Conservation (phyloP, 2,888 invertebrate genomes). For the Thelaira solivaga region DNA sequence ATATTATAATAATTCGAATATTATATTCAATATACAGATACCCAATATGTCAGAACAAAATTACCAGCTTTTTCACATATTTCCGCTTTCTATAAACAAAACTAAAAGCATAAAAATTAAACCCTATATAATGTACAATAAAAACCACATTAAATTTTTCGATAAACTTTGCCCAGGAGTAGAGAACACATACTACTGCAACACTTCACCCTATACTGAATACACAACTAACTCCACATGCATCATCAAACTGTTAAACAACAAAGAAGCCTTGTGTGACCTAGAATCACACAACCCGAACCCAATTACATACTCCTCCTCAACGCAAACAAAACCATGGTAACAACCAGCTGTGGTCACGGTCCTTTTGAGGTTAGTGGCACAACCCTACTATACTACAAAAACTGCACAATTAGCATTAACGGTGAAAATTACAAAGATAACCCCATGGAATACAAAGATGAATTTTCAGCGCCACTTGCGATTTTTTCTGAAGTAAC, state of each 20-base stretch:
- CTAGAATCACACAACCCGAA: not conserved
- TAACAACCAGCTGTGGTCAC: not conserved
- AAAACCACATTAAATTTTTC: conserved; percentile 31
- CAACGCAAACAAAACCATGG: not conserved
- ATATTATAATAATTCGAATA: conserved; percentile 5
- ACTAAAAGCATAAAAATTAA: conserved; percentile 37
- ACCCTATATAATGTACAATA: conserved; percentile 21
- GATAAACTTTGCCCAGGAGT: conserved; percentile 22
- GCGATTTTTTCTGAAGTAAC: no score
- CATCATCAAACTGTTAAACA: not conserved
- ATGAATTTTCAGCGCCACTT: not conserved
- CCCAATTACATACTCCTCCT: not conserved
- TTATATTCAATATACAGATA: conserved; percentile 53
- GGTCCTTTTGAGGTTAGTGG: not conserved
- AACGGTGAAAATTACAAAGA: not conserved
- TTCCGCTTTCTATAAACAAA: conserved; percentile 45
- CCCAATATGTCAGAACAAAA: conserved; percentile 33
- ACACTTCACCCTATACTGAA: not conserved
- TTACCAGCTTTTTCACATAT: conserved; percentile 38
- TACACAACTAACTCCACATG: conserved; percentile 7
- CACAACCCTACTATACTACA: conserved; percentile 8
- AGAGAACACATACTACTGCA: conserved; percentile 30
- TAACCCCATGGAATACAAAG: not conserved
- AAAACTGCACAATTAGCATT: conserved; percentile 1
- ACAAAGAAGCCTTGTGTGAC: conserved; percentile 6